phyloP scores from a whole-genome alignment of 2,888 invertebrate species.

The Corythucha ciliata region DNA sequence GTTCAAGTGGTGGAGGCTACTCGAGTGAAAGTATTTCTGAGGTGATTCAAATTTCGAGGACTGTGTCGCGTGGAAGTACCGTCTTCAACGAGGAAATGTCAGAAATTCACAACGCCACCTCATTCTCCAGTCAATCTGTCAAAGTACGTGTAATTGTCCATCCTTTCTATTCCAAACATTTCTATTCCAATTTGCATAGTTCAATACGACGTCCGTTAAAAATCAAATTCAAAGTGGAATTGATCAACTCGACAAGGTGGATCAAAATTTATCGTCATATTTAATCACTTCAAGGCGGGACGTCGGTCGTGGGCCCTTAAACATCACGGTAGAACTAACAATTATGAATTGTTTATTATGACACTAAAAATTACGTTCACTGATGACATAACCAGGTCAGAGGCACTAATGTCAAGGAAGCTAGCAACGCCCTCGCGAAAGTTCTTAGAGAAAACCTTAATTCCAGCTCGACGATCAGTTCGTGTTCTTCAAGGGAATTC shows the following conservation, averaged over 20 bases:
- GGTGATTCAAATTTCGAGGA: constrained; percentile 20
- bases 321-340: too few relatives aligned
- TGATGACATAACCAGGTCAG: too few relatives aligned
- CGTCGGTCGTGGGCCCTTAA: too few relatives aligned
- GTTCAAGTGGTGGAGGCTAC: background rate
- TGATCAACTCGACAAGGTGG: constrained; percentile 14
- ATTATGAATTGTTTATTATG: too few relatives aligned
- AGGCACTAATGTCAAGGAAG: too few relatives aligned
- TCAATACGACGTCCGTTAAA: constrained; percentile 14
- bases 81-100: constrained; percentile 20
- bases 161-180: background rate
- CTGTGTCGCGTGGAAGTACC: constrained; percentile 19
- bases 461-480: too few relatives aligned
- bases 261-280: constrained; percentile 12
- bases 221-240: constrained; percentile 17
- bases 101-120: constrained; percentile 16
- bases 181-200: constrained; percentile 5
- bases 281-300: too few relatives aligned
- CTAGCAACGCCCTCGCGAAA: too few relatives aligned
- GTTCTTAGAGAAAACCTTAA: too few relatives aligned
- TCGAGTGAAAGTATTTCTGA: constrained; percentile 23
- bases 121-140: constrained; percentile 10
- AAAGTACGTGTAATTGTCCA: constrained; percentile 8
- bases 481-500: too few relatives aligned
- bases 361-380: too few relatives aligned